These are phyloP conservation scores for Drosophila peninsularis DNA, from an alignment of 2,888 invertebrate genomes.

Conservation along the genomic window DNA sequence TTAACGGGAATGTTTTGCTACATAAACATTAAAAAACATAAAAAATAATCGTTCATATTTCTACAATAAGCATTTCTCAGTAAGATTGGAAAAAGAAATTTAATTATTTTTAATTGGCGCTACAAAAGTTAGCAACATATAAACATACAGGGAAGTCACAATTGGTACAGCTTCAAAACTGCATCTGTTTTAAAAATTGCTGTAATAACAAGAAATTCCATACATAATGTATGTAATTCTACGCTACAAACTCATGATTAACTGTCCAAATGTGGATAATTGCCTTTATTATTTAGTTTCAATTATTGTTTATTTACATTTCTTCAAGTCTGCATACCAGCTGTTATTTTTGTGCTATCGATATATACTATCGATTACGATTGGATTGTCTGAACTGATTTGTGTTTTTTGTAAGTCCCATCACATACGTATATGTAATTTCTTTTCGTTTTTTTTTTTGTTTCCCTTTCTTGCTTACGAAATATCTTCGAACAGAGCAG, in stretches of 20 bases:
- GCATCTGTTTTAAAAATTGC: background rate
- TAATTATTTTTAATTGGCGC: no score
- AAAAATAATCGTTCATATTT: no score
- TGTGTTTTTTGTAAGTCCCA: slow-evolving; percentile 27
- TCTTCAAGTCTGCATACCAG: background rate
- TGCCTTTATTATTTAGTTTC: background rate
- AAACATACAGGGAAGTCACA: slow-evolving; percentile 3
- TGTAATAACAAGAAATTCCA: background rate
- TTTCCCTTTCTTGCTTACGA: slow-evolving; percentile 44
- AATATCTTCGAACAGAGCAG: slow-evolving; percentile 36
- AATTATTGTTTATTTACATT: background rate
- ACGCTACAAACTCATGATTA: background rate
- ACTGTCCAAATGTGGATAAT: background rate
- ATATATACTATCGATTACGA: slow-evolving; percentile 23
- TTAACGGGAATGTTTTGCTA: background rate
- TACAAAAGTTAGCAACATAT: no score
- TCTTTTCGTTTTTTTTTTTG: slow-evolving; percentile 3
- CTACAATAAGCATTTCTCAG: no score
- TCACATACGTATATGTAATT: slow-evolving; percentile 57
- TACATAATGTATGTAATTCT: background rate
- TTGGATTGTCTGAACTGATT: slow-evolving; percentile 3
- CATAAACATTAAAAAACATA: no score
- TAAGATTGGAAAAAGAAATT: no score
- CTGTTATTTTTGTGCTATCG: slow-evolving; percentile 8
- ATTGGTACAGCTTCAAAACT: background rate